Conservation (phyloP, 2,113 vertebrate species). For the Peucedramus taeniatus region DNA sequence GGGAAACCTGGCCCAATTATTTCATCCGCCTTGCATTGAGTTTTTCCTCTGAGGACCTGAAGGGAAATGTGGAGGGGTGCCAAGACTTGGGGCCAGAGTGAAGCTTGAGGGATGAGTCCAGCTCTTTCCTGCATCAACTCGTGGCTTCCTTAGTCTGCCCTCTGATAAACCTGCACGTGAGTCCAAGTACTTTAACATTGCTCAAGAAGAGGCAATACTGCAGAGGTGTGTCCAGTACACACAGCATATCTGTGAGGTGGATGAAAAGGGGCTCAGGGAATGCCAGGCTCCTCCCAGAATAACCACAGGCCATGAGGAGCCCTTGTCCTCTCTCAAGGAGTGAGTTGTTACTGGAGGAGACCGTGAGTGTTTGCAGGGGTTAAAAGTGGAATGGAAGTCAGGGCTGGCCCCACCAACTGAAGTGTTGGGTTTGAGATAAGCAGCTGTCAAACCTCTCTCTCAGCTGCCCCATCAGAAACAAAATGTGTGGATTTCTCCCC, state of each 20-base stretch:
- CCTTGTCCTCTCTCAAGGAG: neutral
- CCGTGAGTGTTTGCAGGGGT: neutral
- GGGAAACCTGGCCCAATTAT: neutral
- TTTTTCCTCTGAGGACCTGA: neutral
- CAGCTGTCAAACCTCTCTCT: neutral
- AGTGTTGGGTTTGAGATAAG: neutral
- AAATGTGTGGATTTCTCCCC: neutral
- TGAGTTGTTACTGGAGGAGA: neutral
- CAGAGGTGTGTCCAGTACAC: neutral
- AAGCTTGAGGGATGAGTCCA: neutral
- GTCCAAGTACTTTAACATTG: neutral
- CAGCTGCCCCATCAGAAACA: neutral
- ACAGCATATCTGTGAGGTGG: neutral
- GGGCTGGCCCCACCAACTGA: neutral
- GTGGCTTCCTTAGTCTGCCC: neutral
- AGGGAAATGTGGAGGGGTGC: neutral
- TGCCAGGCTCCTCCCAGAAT: neutral
- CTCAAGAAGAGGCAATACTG: neutral
- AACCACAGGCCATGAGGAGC: neutral
- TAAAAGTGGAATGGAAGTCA: neutral
- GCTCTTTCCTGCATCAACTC: neutral
- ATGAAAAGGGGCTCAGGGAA: neutral
- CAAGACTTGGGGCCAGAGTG: neutral
- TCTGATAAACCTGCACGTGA: neutral
- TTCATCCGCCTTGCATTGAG: neutral